Conservation (phyloP, 2,113 vertebrate species). For the Eublepharis macularius region DNA sequence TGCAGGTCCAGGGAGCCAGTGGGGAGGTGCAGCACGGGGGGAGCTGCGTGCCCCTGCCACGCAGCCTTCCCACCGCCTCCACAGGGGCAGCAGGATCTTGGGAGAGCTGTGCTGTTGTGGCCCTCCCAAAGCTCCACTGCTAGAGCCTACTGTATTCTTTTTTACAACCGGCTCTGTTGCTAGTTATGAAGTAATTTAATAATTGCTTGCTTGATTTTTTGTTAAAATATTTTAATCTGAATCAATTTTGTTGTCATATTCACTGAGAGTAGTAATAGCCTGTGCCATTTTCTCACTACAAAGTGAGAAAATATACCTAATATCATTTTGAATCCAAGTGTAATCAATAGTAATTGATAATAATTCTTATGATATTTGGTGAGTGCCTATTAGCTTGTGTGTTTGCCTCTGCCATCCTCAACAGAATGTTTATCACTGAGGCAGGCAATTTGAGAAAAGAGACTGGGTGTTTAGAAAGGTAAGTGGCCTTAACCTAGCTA, state of each 20-base stretch:
- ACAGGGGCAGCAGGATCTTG: no score
- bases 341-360: background rate
- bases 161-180: no score
- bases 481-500: background rate
- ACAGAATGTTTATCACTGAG: background rate
- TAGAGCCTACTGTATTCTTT: no score
- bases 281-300: background rate
- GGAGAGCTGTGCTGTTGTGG: no score
- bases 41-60: no score
- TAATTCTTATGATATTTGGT: background rate
- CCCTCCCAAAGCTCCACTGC: no score
- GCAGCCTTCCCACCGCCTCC: no score
- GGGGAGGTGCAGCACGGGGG: no score
- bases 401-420: background rate
- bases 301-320: background rate
- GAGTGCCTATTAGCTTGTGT: background rate
- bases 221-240: constrained; percentile 8
- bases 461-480: background rate
- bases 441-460: constrained; percentile 2
- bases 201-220: background rate
- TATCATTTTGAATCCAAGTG: background rate
- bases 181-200: background rate
- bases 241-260: constrained; percentile 16
- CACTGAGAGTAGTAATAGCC: constrained; percentile 1
- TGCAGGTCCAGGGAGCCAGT: no score